Evolutionary conservation across 35 echinoderm and acorn worm species (phyloP), one percentile per base, ranked within the genome.

Genomic region (Hemicentrotus pulcherrimus): DNA sequence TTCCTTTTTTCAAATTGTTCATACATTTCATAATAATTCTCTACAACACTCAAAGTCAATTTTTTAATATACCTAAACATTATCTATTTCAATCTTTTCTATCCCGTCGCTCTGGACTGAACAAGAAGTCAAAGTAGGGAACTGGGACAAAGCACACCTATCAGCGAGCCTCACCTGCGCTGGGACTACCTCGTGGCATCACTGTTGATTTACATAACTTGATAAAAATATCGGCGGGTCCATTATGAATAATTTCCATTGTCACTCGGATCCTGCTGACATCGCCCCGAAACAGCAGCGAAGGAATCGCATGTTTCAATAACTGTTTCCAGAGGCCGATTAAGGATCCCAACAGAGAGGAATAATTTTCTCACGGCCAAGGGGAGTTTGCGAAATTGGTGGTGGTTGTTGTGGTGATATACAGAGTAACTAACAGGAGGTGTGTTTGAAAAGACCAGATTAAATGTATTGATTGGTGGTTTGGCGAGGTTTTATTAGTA

Each of bases 361-460:
- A 78, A 78, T 78, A 78, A 78, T 78, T 78, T 78, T 78, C 65
- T 78, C 65, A 78, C 65, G 65, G 65, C 65, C 65, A 28, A 78
- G 22, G 65, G 65, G 65, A 78, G 65, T 78, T 78, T 78, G 65
- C 19, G 65, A 22, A n/a, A 8, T 30, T 78, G 7, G 65, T n/a
- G 65, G 65, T 78, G 22, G 22, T 41, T 41, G 35, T 41, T 41
- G 35, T 41, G 35, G 35, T 41, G 35, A 41, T 41, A 41, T 78
- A 28, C 65, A 78, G 65, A 22, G 65, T 78, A 18, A 30, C 19
- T 78, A 78, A n/a, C 65, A 28, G 28, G 19, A n/a, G 65, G 9
- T 14, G 50, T 15, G 50, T 55, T 55, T 15, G 50, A 55, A 55
- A 55, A 55, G 35, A 10, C 50, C 50, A 55, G 50, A 8, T 15